phyloP scores from a whole-genome alignment of 2,113 vertebrate genomes.

The Zosterops lateralis region DNA sequence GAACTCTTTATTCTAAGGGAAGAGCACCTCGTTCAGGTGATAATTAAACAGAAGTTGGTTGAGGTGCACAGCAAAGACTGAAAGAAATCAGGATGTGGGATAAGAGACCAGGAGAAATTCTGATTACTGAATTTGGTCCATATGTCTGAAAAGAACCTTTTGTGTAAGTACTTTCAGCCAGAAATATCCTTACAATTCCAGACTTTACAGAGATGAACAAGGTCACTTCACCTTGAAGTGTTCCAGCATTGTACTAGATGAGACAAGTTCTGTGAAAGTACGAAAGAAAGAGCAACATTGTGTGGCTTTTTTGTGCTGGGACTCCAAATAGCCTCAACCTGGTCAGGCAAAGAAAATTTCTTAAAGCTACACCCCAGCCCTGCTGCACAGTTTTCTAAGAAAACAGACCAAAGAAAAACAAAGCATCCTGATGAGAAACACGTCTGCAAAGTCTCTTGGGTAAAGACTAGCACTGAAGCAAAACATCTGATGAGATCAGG shows the following conservation, averaged over 20 bases:
- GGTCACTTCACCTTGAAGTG: not conserved
- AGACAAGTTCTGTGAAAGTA: not conserved
- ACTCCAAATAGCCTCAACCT: not conserved
- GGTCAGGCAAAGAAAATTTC: not conserved
- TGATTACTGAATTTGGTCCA: not conserved
- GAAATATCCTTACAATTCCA: not conserved
- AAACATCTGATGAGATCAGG: not conserved
- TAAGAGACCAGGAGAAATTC: not conserved
- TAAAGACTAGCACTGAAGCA: not conserved
- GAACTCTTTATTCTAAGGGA: rapidly evolving
- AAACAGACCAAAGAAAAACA: not conserved
- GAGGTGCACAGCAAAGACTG: not conserved
- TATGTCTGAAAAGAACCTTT: not conserved
- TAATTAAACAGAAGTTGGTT: not conserved
- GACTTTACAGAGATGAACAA: not conserved
- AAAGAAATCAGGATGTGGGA: not conserved
- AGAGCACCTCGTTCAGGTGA: not conserved
- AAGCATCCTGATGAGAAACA: not conserved
- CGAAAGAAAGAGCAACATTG: not conserved
- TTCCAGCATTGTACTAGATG: not conserved
- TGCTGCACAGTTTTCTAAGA: not conserved
- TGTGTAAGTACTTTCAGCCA: not conserved
- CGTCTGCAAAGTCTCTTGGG: not conserved
- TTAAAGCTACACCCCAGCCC: not conserved
- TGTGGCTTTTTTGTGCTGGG: not conserved